Evolutionary conservation across 2,888 invertebrate genomes (phyloP), one percentile per base, ranked within the genome.

Genomic region (Bugulina stolonifera): DNA sequence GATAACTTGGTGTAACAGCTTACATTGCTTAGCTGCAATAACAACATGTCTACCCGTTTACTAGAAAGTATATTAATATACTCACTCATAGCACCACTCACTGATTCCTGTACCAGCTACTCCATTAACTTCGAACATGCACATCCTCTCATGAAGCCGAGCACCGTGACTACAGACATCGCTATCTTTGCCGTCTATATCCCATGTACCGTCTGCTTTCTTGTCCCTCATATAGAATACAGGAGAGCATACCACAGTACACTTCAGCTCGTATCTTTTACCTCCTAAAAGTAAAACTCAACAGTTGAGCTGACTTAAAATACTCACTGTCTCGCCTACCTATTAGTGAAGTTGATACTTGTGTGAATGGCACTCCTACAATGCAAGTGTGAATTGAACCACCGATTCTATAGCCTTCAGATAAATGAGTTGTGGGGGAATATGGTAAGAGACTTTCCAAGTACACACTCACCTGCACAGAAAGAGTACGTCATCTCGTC

Each of bases 1-100:
- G n/a, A n/a, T n/a, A n/a, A n/a, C n/a, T n/a, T n/a, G n/a, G n/a
- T n/a, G n/a, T n/a, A n/a, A n/a, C n/a, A n/a, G n/a, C n/a, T n/a
- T n/a, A n/a, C n/a, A n/a, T n/a, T n/a, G n/a, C n/a, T n/a, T n/a
- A n/a, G n/a, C n/a, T n/a, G n/a, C n/a, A n/a, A n/a, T n/a, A n/a
- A n/a, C n/a, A n/a, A n/a, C n/a, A n/a, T n/a, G n/a, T n/a, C n/a
- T n/a, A n/a, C n/a, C n/a, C n/a, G n/a, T n/a, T n/a, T n/a, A n/a
- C n/a, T 43, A 43, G 43, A 43, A 18, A 43, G 5, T 43, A 43
- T 43, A 18, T 43, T 52, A 43, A 25, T 14, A 34, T 52, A 54
- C 74, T 72, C 75, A 81, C 80, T 77, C 76, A 73, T 81, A 82
- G 72, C 81, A 80, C 81, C 81, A 82, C 73, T 82, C 82, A 75